Percentiles rank a stretch among this genome's conserved stretches.
These are phyloP conservation scores for Ctenoplectra terminalis DNA, from an alignment of 1,140 invertebrate species.

Conservation along the genomic window DNA sequence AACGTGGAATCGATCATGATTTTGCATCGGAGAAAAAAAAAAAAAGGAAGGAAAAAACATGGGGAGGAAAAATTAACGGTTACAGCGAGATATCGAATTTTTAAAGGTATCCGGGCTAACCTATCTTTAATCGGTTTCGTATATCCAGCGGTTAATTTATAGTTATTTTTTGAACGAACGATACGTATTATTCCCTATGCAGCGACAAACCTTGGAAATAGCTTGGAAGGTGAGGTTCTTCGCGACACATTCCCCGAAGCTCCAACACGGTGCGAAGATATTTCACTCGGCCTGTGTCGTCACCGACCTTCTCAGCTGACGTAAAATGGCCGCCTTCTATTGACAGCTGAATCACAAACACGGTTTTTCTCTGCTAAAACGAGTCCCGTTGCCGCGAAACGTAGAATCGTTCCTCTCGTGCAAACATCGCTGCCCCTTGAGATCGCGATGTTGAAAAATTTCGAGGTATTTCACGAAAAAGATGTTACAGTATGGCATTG, in stretches of 20 bases:
- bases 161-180: background rate
- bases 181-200: background rate
- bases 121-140: background rate
- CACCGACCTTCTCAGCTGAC: slow-evolving; percentile 67
- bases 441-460: background rate
- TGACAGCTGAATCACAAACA: slow-evolving; percentile 67
- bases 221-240: slow-evolving; percentile 16
- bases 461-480: slow-evolving; percentile 55
- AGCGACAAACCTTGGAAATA: slow-evolving; percentile 30
- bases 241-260: slow-evolving; percentile 22
- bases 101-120: background rate
- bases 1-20: background rate
- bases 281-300: slow-evolving; percentile 66
- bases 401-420: background rate
- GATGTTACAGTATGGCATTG: slow-evolving; percentile 50
- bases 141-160: too few relatives aligned
- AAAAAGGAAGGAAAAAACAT: too few relatives aligned
- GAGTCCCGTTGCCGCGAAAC: background rate
- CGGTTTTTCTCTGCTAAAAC: slow-evolving; percentile 46
- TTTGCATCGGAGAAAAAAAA: background rate
- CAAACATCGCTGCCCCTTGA: background rate
- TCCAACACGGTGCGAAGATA: slow-evolving; percentile 31
- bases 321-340: slow-evolving; percentile 60
- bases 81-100: background rate
- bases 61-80: too few relatives aligned